Conservation (phyloP, 2,797 vertebrate species). For the Caiman crocodilus region DNA sequence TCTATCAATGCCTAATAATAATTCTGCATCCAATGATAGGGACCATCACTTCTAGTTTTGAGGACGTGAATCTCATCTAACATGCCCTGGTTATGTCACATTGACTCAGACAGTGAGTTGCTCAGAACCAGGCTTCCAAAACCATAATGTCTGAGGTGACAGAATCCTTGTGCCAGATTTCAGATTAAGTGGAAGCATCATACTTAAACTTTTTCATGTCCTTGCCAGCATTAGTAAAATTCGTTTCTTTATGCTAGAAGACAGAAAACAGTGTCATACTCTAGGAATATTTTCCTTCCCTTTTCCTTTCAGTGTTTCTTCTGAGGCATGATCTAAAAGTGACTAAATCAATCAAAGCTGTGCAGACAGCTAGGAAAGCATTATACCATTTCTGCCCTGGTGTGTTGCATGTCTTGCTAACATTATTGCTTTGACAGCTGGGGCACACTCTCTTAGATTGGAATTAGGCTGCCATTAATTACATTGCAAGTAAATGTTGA, state of each 20-base stretch:
- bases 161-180: neutral
- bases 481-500: neutral
- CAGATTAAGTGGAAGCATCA: neutral
- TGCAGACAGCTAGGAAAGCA: neutral
- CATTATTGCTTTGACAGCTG: neutral
- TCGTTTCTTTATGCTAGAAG: neutral
- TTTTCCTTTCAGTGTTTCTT: neutral
- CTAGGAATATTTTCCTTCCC: neutral
- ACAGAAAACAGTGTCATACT: neutral
- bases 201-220: neutral
- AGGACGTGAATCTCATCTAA: conserved; percentile 37
- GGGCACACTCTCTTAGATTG: neutral
- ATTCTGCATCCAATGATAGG: conserved; percentile 27
- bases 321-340: neutral
- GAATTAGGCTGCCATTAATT: neutral
- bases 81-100: conserved; percentile 40
- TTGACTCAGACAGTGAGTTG: conserved; percentile 13
- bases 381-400: neutral
- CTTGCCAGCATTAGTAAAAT: neutral
- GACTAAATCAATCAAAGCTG: conserved; percentile 34
- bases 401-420: neutral
- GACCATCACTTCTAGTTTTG: conserved; percentile 45
- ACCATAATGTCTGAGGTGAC: neutral
- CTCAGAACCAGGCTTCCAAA: conserved; percentile 29
- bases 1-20: conserved; percentile 51